These are phyloP conservation scores for Percina caprodes DNA, from an alignment of 2,113 vertebrate genomes.

Conservation along the genomic window DNA sequence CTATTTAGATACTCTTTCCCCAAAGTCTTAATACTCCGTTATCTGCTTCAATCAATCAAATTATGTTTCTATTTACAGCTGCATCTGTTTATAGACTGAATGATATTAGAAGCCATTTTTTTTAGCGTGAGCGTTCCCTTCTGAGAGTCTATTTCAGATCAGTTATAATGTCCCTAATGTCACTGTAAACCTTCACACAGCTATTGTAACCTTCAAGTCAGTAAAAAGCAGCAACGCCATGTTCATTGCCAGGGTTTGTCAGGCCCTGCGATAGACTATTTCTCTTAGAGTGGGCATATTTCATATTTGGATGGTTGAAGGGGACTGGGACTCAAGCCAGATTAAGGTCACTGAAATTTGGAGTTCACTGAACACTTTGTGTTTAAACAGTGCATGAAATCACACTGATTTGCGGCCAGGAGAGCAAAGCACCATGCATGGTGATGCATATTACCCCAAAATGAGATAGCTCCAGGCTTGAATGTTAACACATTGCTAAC, in stretches of 20 bases:
- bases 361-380: slow-evolving; percentile 69
- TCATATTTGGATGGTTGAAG: slow-evolving; percentile 42
- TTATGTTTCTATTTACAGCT: slow-evolving; percentile 7
- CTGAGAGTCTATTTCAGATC: slow-evolving; percentile 6
- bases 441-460: slow-evolving; percentile 47
- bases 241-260: neutral
- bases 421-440: slow-evolving; percentile 25
- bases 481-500: slow-evolving; percentile 2
- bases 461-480: slow-evolving; percentile 5
- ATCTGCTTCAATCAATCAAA: slow-evolving; percentile 42
- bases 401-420: slow-evolving; percentile 31
- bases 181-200: neutral
- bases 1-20: slow-evolving; percentile 25
- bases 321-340: slow-evolving; percentile 33
- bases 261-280: neutral
- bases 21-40: slow-evolving; percentile 26
- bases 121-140: neutral
- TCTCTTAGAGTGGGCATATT: slow-evolving; percentile 35
- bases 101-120: slow-evolving; percentile 8
- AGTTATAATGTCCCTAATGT: slow-evolving; percentile 19
- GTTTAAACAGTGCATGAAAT: slow-evolving; percentile 69
- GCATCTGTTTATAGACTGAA: slow-evolving; percentile 21
- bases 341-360: slow-evolving; percentile 36
- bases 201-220: neutral
- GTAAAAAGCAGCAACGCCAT: neutral